phyloP scores from a whole-genome alignment of 2,113 vertebrate species.

The Donacobius atricapilla region DNA sequence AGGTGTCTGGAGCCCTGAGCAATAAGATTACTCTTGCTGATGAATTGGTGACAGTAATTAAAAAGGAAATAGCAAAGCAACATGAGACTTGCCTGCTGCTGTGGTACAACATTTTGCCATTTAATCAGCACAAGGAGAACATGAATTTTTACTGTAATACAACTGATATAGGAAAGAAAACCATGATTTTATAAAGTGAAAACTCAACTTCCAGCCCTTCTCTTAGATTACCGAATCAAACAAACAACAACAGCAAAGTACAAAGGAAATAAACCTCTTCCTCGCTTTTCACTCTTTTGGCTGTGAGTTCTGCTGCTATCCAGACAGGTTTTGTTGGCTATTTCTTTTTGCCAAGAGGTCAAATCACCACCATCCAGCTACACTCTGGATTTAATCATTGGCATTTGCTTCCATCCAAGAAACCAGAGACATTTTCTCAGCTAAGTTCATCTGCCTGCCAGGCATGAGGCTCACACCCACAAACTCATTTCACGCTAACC shows the following conservation, averaged over 20 bases:
- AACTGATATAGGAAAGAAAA: background rate
- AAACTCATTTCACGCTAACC: background rate
- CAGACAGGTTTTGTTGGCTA: background rate
- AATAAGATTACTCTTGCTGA: background rate
- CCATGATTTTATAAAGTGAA: background rate
- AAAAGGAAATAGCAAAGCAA: slow-evolving; percentile 25
- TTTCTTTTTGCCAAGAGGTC: background rate
- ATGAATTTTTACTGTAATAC: background rate
- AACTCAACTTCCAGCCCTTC: background rate
- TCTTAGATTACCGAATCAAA: background rate
- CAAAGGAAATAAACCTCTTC: background rate
- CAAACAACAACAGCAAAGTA: background rate
- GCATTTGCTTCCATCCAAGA: background rate
- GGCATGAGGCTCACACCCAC: background rate
- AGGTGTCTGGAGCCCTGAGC: background rate
- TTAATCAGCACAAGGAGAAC: background rate
- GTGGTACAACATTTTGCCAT: background rate
- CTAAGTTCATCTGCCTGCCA: background rate
- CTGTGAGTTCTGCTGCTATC: background rate
- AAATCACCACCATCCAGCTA: background rate
- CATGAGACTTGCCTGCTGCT: background rate
- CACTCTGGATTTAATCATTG: background rate
- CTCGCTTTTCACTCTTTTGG: background rate
- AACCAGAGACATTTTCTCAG: background rate
- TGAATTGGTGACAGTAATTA: slow-evolving; percentile 40